Conservation (phyloP, 1,140 invertebrate species). For the Lerema accius region DNA sequence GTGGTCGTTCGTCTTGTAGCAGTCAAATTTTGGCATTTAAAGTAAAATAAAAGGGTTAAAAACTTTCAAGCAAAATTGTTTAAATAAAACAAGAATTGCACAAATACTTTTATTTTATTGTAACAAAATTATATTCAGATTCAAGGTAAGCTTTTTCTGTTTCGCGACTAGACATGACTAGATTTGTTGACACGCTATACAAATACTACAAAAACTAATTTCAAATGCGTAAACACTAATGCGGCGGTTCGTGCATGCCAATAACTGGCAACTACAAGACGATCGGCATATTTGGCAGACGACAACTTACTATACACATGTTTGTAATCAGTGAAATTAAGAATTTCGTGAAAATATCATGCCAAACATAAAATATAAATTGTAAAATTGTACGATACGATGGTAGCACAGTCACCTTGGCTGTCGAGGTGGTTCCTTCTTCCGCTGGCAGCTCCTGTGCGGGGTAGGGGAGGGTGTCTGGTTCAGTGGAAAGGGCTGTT, state of each 20-base stretch:
- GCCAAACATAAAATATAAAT: slow-evolving; percentile 79
- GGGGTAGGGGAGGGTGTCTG: slow-evolving; percentile 57
- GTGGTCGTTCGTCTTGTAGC: slow-evolving; percentile 75
- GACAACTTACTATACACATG: slow-evolving; percentile 68
- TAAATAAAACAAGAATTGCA: slow-evolving; percentile 75
- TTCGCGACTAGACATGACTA: slow-evolving; percentile 76
- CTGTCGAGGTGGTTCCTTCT: slow-evolving; percentile 52
- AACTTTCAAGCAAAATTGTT: slow-evolving; percentile 36
- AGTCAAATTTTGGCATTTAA: slow-evolving; percentile 51
- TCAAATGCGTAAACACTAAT: slow-evolving; percentile 61
- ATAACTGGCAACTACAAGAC: slow-evolving; percentile 77
- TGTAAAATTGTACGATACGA: slow-evolving; percentile 80
- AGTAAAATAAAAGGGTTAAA: slow-evolving; percentile 39
- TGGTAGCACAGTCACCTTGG: slow-evolving; percentile 79
- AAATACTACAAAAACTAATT: slow-evolving; percentile 47
- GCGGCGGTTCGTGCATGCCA: slow-evolving; percentile 54
- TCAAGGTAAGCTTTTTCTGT: slow-evolving; percentile 25
- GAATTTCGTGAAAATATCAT: slow-evolving; percentile 78
- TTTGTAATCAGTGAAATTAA: slow-evolving; percentile 74
- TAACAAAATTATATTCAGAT: slow-evolving; percentile 49
- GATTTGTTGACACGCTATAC: slow-evolving; percentile 54
- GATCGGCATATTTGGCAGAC: slow-evolving; percentile 64
- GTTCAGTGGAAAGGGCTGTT: slow-evolving; percentile 65
- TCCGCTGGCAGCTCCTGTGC: slow-evolving; percentile 65
- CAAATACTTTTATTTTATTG: slow-evolving; percentile 67